Evolutionary conservation across 2,797 vertebrate species (phyloP), one percentile per base, ranked within the genome.

Genomic region (Holocentrus rufus): DNA sequence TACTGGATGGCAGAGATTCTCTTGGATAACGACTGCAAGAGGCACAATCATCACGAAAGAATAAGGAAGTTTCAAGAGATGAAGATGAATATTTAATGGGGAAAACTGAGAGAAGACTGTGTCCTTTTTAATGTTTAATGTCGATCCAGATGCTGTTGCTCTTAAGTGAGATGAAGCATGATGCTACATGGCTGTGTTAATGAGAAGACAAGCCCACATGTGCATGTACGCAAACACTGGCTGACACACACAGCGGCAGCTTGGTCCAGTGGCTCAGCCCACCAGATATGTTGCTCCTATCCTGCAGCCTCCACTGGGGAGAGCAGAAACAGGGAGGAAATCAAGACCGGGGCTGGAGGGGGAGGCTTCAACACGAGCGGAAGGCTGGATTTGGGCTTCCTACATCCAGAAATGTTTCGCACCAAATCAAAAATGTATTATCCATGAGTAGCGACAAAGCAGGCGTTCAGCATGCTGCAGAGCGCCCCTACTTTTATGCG

Each of bases 81-180:
- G 62, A 31, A 22, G 78, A 91, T 92, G 5, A 86, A 93, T 92
- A 83, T 87, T 90, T 92, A 79, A 92, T 85, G 69, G 79, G 65
- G 60, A 84, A 86, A 90, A 88, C 80, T 80, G 65, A 82, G 74
- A 77, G 72, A 89, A 76, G 79, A 75, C 68, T 65, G 83, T 81
- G 84, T 90, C 72, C 69, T 58, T 60, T 86, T 92, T 74, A 93
- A 93, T 92, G 82, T 91, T 94, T 93, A 89, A 94, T 93, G 89
- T 69, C 60, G 79, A 92, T 91, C 91, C 92, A 93, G 92, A 93
- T 93, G 92, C 89, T 49, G 62, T 71, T 84, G 90, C 88, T 91
- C 89, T 94, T 93, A 89, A 89, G 92, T 90, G 88, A 92, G 89
- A 92, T 87, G 86, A 88, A 91, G 90, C 89, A 90, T 74, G 74